Evolutionary conservation across 1,140 invertebrate species (phyloP), one percentile per base, ranked within the genome.

Genomic region (Rhizoglyphus robini): DNA sequence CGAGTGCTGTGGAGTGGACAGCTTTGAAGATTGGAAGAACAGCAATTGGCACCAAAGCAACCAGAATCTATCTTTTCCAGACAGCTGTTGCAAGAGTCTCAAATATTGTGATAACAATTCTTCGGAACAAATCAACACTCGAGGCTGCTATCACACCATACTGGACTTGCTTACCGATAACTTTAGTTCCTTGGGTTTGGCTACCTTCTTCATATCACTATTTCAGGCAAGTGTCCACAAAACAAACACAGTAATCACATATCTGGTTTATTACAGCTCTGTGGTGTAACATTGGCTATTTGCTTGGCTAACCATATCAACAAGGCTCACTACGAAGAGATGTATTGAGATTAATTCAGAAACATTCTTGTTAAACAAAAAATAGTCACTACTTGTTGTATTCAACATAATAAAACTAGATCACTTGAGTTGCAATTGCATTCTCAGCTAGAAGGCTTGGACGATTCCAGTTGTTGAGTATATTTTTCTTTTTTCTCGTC

Each of bases 321-420:
- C 30, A 64, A 64, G n/a, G 63, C 63, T 4, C 54, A 48, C 11
- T 64, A 64, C 29, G 63, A 64, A 57, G 63, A 64, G 31, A 64
- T 64, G 47, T 60, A 60, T 46, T 60, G 57, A 59, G 5, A 49
- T 4, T 5, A 5, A 49, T 32, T n/a, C n/a, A n/a, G n/a, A n/a
- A n/a, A n/a, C n/a, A n/a, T n/a, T n/a, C n/a, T n/a, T n/a, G n/a
- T n/a, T 54, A 20, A 27, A 54, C 51, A 54, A 54, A 54, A 23
- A 27, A 54, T 54, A 54, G 31, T n/a, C n/a, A n/a, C n/a, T n/a
- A n/a, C n/a, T n/a, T n/a, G n/a, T n/a, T n/a, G n/a, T n/a, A n/a
- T n/a, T n/a, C n/a, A n/a, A n/a, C n/a, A n/a, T n/a, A n/a, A n/a
- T n/a, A n/a, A n/a, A n/a, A n/a, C n/a, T n/a, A n/a, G n/a, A n/a